phyloP scores from a whole-genome alignment of 2,797 vertebrate genomes.

The Cuniculus paca region DNA sequence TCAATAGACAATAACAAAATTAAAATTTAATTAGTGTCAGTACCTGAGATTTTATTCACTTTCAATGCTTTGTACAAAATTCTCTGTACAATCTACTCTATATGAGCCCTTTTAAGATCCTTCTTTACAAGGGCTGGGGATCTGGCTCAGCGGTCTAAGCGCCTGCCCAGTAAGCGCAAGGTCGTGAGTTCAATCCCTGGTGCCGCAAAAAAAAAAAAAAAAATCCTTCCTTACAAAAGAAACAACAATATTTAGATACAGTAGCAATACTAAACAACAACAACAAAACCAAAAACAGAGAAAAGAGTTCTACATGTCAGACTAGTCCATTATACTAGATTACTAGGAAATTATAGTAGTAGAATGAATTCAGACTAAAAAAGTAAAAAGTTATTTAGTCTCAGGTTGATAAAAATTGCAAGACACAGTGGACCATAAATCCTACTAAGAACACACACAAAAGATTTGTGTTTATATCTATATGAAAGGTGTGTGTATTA shows the following conservation, averaged over 20 bases:
- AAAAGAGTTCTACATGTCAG: not conserved
- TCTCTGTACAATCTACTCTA: not conserved
- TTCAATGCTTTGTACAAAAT: not conserved
- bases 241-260: not conserved
- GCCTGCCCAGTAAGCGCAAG: no score
- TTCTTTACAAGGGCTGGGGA: slow-evolving; percentile 34
- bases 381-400: slow-evolving; percentile 82
- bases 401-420: slow-evolving; percentile 74
- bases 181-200: no score
- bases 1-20: slow-evolving; percentile 17
- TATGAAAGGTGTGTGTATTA: slow-evolving; percentile 57
- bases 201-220: no score
- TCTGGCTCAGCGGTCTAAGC: no score
- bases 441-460: slow-evolving; percentile 74
- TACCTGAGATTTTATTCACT: not conserved
- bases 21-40: not conserved
- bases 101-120: not conserved
- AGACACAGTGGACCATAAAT: slow-evolving; percentile 76
- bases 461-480: not conserved
- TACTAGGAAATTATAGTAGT: not conserved
- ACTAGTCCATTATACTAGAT: not conserved
- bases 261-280: not conserved
- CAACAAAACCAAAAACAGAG: not conserved
- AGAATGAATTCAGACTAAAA: slow-evolving; percentile 22
- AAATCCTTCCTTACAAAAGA: slow-evolving; percentile 32